phyloP scores from a whole-genome alignment of 2,797 vertebrate species.

The Sparus aurata region DNA sequence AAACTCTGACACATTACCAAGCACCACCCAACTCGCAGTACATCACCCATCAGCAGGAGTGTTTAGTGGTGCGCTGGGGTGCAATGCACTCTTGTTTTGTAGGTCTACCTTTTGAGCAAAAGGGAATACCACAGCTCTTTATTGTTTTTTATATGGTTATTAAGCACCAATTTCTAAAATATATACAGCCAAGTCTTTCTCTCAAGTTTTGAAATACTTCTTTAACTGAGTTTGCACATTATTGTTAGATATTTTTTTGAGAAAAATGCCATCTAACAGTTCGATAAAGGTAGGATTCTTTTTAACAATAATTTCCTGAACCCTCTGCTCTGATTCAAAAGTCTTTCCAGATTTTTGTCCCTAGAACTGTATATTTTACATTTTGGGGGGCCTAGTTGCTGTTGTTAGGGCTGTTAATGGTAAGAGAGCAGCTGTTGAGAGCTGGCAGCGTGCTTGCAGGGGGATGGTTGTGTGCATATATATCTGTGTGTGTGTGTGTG shows the following conservation, averaged over 20 bases:
- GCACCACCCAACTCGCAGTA: too few species aligned
- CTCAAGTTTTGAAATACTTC: too few species aligned
- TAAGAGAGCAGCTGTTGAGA: conserved; percentile 64
- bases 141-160: too few species aligned
- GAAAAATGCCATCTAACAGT: neutral
- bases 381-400: conserved; percentile 32
- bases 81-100: too few species aligned
- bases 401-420: conserved; percentile 28
- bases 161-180: too few species aligned
- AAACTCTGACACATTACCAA: too few species aligned
- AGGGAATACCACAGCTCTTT: too few species aligned
- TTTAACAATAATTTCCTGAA: conserved; percentile 27
- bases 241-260: conserved; percentile 20
- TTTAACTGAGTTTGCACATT: conserved; percentile 27
- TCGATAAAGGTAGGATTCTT: neutral
- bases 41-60: too few species aligned
- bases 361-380: conserved; percentile 21
- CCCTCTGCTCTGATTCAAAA: neutral
- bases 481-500: conserved; percentile 10
- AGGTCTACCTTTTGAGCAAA: too few species aligned
- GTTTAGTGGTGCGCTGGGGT: too few species aligned
- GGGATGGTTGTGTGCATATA: neutral
- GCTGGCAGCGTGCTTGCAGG: conserved; percentile 39
- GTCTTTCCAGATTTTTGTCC: conserved; percentile 35
- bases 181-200: too few species aligned